These are phyloP conservation scores for Rugalucina vietnamica DNA, from an alignment of 2,888 invertebrate species.

Conservation along the genomic window DNA sequence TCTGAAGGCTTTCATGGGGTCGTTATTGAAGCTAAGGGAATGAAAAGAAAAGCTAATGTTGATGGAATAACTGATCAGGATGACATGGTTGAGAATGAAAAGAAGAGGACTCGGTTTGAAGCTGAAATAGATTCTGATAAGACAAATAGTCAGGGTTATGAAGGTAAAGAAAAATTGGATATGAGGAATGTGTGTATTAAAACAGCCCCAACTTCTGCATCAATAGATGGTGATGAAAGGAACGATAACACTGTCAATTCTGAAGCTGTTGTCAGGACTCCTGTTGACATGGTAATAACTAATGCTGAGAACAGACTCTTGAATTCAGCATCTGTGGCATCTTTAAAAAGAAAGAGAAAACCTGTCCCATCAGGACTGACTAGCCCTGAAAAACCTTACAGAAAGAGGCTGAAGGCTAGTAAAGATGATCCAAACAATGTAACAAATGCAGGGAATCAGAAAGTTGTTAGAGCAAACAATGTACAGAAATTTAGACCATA, in stretches of 20 bases:
- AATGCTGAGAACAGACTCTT: too few species aligned
- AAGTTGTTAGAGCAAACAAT: not conserved
- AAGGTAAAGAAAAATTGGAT: too few species aligned
- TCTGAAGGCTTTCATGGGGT: too few species aligned
- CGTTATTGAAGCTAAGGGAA: too few species aligned
- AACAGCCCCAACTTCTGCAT: too few species aligned
- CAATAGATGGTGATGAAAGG: too few species aligned
- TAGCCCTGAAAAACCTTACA: not conserved
- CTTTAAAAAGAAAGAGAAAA: not conserved
- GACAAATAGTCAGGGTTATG: not conserved
- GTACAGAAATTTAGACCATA: not conserved
- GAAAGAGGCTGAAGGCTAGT: not conserved
- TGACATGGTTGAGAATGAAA: not conserved
- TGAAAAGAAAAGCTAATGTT: not conserved
- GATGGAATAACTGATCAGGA: not conserved
- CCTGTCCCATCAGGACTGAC: not conserved
- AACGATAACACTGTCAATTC: too few species aligned
- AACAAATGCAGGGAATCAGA: not conserved
- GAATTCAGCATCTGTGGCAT: too few species aligned
- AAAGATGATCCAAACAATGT: not conserved
- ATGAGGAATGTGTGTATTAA: too few species aligned
- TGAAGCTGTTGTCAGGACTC: too few species aligned
- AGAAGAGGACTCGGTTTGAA: not conserved
- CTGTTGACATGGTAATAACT: too few species aligned
- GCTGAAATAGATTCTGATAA: not conserved